A percentile compares a stretch with the other conserved stretches of the same genome.
Conservation (phyloP, 2,888 invertebrate genomes). For the Acronicta leporina region DNA sequence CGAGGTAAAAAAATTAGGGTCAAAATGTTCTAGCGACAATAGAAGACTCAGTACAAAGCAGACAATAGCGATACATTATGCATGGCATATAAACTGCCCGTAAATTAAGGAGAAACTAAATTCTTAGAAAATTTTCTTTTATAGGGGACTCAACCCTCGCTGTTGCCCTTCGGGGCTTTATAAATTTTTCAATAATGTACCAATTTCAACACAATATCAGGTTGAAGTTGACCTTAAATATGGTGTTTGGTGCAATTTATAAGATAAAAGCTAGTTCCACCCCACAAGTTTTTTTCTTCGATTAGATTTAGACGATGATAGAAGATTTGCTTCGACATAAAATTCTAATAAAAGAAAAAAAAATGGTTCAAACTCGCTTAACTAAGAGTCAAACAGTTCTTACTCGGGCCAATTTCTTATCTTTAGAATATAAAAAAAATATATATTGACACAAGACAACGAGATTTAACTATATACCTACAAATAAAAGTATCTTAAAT, state of each 20-base stretch:
- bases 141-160: constrained; percentile 52
- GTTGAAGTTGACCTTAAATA: constrained; percentile 68
- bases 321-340: no score
- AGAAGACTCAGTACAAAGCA: constrained; percentile 27
- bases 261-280: constrained; percentile 8
- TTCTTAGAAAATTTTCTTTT: constrained; percentile 54
- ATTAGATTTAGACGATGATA: no score
- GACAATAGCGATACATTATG: constrained; percentile 57
- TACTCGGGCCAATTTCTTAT: no score
- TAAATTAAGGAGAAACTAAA: constrained; percentile 59
- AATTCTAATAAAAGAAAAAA: no score
- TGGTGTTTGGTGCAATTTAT: constrained; percentile 37
- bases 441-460: no score
- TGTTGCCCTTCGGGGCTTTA: constrained; percentile 59
- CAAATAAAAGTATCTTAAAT: no score
- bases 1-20: constrained; percentile 22
- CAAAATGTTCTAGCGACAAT: constrained; percentile 37
- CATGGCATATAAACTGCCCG: constrained; percentile 59
- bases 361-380: no score
- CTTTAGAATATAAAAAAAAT: no score
- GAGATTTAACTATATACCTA: no score
- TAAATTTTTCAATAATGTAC: constrained; percentile 71
- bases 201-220: constrained; percentile 73
- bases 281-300: neutral
- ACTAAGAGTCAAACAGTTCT: no score